These are phyloP conservation scores for Eubasilissa splendida DNA, from an alignment of 2,888 invertebrate genomes.

Conservation along the genomic window DNA sequence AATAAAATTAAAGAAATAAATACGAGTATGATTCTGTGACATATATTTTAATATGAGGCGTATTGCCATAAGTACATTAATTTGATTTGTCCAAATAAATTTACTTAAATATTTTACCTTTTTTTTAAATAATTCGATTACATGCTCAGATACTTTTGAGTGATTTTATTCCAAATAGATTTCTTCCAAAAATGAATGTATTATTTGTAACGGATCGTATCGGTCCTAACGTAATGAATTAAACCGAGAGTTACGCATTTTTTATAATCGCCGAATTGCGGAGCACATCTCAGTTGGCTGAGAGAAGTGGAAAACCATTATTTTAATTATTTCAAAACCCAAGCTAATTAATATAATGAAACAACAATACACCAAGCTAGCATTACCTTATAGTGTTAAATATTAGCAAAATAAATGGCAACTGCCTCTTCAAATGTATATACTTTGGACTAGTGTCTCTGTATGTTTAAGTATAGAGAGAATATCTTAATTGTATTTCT, in stretches of 20 bases:
- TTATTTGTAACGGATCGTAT: slow-evolving; percentile 34
- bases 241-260: slow-evolving; percentile 6
- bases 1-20: slow-evolving; percentile 20
- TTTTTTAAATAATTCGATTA: neutral
- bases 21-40: slow-evolving; percentile 19
- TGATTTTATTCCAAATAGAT: slow-evolving; percentile 44
- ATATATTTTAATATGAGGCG: slow-evolving; percentile 26
- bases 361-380: slow-evolving; percentile 58
- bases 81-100: slow-evolving; percentile 31
- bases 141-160: slow-evolving; percentile 10
- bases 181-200: slow-evolving; percentile 46
- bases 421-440: slow-evolving; percentile 49
- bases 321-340: slow-evolving; percentile 33
- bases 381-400: slow-evolving; percentile 57
- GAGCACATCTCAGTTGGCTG: neutral
- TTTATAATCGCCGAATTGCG: slow-evolving; percentile 12
- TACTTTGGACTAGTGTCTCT: slow-evolving; percentile 57
- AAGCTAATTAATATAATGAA: slow-evolving; percentile 47
- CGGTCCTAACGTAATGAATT: slow-evolving; percentile 44
- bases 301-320: slow-evolving; percentile 14
- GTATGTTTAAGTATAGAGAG: slow-evolving; percentile 51
- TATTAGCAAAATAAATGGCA: slow-evolving; percentile 50
- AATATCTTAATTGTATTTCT: slow-evolving; percentile 57
- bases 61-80: slow-evolving; percentile 24
- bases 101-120: slow-evolving; percentile 21